phyloP scores from a whole-genome alignment of 2,797 vertebrate genomes.

The Aldrovandia affinis region DNA sequence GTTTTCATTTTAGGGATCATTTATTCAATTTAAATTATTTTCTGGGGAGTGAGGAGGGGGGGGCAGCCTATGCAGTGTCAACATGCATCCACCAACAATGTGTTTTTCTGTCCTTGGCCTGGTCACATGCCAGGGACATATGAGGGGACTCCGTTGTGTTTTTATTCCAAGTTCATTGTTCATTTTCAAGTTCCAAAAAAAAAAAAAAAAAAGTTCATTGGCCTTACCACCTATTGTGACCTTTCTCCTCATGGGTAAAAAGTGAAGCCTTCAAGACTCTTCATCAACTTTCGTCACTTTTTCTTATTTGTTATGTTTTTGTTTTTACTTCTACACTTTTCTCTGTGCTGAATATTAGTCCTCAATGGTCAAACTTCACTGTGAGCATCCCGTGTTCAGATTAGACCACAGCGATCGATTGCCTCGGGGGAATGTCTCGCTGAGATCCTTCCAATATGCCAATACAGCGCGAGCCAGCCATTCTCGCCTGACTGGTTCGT shows the following conservation, averaged over 20 bases:
- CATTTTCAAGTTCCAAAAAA: too few species aligned
- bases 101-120: background rate
- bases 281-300: background rate
- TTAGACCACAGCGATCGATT: constrained; percentile 22
- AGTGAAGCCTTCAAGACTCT: background rate
- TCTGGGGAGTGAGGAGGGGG: too few species aligned
- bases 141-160: background rate
- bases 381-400: background rate
- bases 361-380: background rate
- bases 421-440: constrained; percentile 9
- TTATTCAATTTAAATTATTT: too few species aligned
- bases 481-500: constrained; percentile 19
- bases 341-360: constrained; percentile 2
- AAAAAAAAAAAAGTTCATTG: background rate
- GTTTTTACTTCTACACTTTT: background rate
- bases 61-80: background rate
- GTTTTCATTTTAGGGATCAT: background rate
- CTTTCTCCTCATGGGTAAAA: background rate
- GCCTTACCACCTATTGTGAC: background rate
- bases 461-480: background rate
- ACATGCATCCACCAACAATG: background rate
- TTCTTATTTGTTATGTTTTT: background rate
- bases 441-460: constrained; percentile 3
- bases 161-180: too few species aligned
- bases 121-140: background rate